Percentiles rank a stretch among this genome's conserved stretches.
Conservation (phyloP, 2,113 vertebrate species). For the Ammospiza caudacuta region DNA sequence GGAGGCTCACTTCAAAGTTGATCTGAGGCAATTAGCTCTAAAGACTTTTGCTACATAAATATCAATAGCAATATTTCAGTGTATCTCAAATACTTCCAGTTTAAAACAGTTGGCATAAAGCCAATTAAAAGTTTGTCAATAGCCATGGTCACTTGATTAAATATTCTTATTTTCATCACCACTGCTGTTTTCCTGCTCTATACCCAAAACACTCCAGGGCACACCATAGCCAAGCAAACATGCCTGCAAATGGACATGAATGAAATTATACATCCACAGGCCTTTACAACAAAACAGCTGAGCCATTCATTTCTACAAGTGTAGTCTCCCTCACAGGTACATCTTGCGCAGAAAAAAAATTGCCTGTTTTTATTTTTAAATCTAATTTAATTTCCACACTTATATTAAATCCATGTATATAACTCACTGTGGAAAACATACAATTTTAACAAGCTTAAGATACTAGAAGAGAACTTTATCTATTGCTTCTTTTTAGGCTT, state of each 20-base stretch:
- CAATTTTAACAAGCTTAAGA: neutral
- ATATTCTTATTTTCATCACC: neutral
- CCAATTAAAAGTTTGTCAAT: neutral
- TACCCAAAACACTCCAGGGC: neutral
- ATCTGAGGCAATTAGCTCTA: neutral
- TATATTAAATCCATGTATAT: accelerated
- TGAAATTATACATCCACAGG: neutral
- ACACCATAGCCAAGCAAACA: neutral
- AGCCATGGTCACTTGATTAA: neutral
- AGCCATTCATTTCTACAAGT: neutral
- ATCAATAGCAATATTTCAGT: neutral
- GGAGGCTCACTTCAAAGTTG: neutral
- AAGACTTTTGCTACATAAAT: neutral
- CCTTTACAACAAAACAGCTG: neutral
- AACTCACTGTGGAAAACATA: neutral
- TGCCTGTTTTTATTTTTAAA: accelerated
- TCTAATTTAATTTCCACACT: neutral
- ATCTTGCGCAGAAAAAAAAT: neutral
- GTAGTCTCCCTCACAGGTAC: neutral
- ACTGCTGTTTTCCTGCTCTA: neutral
- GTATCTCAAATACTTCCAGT: neutral
- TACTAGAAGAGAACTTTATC: neutral
- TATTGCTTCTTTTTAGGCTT: neutral
- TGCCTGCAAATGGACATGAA: neutral
- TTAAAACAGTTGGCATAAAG: neutral